A percentile compares a stretch with the other conserved stretches of the same genome.
phyloP scores from a whole-genome alignment of 2,888 invertebrate species.

The Empis stercorea region DNA sequence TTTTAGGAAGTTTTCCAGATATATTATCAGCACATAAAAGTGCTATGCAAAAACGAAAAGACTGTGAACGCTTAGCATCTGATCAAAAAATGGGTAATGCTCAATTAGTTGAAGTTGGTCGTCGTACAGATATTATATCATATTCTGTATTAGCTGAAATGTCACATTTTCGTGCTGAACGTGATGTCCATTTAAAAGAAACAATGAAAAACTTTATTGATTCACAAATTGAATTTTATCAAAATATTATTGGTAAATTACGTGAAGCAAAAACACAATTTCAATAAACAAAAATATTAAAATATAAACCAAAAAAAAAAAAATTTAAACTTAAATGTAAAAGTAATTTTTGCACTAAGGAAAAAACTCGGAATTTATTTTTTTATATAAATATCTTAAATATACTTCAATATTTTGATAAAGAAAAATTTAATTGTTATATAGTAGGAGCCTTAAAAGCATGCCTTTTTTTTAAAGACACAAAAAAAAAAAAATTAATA shows the following conservation, averaged over 20 bases:
- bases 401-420: no score
- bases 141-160: conserved; percentile 91
- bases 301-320: no score
- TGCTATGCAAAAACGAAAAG: conserved; percentile 77
- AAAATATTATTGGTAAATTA: conserved; percentile 63
- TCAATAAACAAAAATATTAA: conserved; percentile 9
- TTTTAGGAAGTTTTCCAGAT: conserved; percentile 82
- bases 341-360: no score
- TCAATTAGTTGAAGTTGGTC: conserved; percentile 66
- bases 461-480: no score
- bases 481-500: no score
- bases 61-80: conserved; percentile 64
- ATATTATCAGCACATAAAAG: conserved; percentile 80
- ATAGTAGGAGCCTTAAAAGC: no score
- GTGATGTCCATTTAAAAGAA: conserved; percentile 70
- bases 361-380: no score
- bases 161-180: conserved; percentile 79
- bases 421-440: no score
- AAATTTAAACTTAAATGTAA: no score
- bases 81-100: conserved; percentile 75
- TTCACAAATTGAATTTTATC: conserved; percentile 87
- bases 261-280: conserved; percentile 45
- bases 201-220: conserved; percentile 76
- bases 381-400: no score
- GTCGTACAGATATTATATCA: conserved; percentile 81